Evolutionary conservation across 2,888 invertebrate species (phyloP).

Genomic region (Pherbina coryleti): DNA sequence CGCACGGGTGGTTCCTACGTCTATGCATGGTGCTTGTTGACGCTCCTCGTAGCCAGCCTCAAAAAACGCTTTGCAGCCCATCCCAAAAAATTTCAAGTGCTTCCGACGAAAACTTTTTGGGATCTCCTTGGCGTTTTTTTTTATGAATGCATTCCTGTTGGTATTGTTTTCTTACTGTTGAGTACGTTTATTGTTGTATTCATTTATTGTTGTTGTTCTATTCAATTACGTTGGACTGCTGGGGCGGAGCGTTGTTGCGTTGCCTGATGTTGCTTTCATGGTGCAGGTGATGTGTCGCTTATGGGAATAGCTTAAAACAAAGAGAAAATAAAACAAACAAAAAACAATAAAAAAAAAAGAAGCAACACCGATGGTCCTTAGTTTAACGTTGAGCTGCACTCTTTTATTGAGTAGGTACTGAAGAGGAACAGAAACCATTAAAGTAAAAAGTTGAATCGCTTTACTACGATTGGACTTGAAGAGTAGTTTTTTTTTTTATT

Average conservation of each 20-base stretch:
- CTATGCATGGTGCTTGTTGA: no score
- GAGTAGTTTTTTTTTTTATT: background rate
- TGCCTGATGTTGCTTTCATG: background rate
- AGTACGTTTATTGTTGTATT: background rate
- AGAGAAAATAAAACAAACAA: background rate
- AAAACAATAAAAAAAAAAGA: background rate
- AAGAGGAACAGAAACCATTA: constrained; percentile 4
- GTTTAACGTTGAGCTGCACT: background rate
- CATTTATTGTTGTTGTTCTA: background rate
- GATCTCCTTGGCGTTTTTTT: background rate
- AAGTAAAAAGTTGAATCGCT: constrained; percentile 4
- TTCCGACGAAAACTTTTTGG: constrained; percentile 20
- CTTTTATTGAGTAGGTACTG: constrained; percentile 5
- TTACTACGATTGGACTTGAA: background rate
- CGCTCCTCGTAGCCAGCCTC: background rate
- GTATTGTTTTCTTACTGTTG: constrained; percentile 5
- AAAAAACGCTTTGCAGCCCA: background rate
- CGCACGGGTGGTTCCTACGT: background rate
- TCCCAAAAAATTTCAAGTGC: constrained; percentile 12
- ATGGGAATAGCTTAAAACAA: constrained; percentile 1
- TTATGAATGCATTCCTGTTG: background rate
- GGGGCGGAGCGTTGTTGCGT: no score
- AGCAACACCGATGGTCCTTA: background rate
- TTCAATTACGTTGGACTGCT: constrained; percentile 6
- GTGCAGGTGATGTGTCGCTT: constrained; percentile 12